phyloP scores from a whole-genome alignment of 2,113 vertebrate genomes.

The Semicossyphus pulcher region DNA sequence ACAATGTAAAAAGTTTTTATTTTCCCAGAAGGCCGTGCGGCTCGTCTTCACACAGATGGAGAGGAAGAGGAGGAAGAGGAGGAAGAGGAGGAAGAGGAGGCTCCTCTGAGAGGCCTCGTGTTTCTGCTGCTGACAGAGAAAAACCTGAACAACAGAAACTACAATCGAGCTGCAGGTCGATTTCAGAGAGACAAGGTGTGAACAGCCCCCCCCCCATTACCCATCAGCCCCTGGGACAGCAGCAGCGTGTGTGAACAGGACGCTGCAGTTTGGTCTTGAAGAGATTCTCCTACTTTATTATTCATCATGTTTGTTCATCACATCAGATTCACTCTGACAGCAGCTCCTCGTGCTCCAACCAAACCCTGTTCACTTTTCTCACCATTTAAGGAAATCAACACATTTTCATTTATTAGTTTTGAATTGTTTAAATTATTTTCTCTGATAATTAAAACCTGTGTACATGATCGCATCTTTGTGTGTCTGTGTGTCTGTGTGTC shows the following conservation, averaged over 20 bases:
- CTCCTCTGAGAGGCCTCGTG: background rate
- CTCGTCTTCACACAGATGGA: background rate
- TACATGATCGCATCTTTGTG: no score
- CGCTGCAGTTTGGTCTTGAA: conserved; percentile 29
- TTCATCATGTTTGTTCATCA: conserved; percentile 6
- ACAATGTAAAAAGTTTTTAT: background rate
- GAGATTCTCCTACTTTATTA: conserved; percentile 35
- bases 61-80: no score
- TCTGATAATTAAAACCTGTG: no score
- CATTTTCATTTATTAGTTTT: background rate
- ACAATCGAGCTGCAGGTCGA: conserved; percentile 6
- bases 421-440: background rate
- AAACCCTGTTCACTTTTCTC: background rate
- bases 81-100: background rate
- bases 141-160: background rate
- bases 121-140: background rate
- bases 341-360: background rate
- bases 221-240: conserved; percentile 49
- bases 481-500: no score
- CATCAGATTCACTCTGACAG: background rate
- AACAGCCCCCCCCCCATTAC: conserved; percentile 20
- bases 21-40: conserved; percentile 25
- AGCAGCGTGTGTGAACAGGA: conserved; percentile 14
- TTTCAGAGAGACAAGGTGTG: conserved; percentile 22
- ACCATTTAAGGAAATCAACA: background rate